Evolutionary conservation across 2,888 invertebrate genomes (phyloP).

Genomic region (Arenicola marina): DNA sequence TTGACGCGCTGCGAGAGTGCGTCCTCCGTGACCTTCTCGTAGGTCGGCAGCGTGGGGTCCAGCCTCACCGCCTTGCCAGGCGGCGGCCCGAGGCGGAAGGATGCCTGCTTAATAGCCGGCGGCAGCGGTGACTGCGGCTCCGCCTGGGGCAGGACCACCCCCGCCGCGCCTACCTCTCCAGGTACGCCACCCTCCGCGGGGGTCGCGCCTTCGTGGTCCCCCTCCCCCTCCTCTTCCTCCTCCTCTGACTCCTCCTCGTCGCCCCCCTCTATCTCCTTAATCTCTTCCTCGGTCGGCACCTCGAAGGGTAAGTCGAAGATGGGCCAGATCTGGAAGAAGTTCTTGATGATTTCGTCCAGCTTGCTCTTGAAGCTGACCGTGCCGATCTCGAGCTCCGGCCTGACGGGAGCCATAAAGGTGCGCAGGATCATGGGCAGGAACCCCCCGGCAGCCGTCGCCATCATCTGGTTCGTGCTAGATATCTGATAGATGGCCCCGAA

Average conservation of each 20-base stretch:
- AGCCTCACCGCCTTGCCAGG: background rate
- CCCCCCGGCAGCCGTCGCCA: slow-evolving; percentile 54
- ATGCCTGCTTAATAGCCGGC: background rate
- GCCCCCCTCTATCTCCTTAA: background rate
- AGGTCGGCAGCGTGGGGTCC: background rate
- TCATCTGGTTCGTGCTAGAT: slow-evolving; percentile 57
- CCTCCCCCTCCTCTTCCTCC: slow-evolving; percentile 5
- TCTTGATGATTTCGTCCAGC: slow-evolving; percentile 56
- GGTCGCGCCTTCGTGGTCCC: background rate
- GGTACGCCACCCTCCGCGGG: background rate
- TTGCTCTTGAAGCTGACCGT: slow-evolving; percentile 58
- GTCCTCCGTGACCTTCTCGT: background rate
- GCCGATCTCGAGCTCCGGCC: slow-evolving; percentile 52
- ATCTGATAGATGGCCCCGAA: slow-evolving; percentile 56
- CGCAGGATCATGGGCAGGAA: slow-evolving; percentile 37
- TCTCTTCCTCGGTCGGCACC: slow-evolving; percentile 8
- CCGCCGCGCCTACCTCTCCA: background rate
- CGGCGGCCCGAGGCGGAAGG: background rate
- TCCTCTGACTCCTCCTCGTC: slow-evolving; percentile 6
- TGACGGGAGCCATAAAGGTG: slow-evolving; percentile 52
- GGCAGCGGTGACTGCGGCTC: background rate
- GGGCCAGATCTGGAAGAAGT: slow-evolving; percentile 57
- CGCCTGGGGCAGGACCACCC: background rate
- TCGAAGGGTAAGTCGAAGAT: slow-evolving; percentile 51
- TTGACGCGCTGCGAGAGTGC: background rate